Percentiles rank a stretch among this genome's conserved stretches.
Evolutionary conservation across 2,888 invertebrate genomes (phyloP).

Genomic region (Nycteola revayana): DNA sequence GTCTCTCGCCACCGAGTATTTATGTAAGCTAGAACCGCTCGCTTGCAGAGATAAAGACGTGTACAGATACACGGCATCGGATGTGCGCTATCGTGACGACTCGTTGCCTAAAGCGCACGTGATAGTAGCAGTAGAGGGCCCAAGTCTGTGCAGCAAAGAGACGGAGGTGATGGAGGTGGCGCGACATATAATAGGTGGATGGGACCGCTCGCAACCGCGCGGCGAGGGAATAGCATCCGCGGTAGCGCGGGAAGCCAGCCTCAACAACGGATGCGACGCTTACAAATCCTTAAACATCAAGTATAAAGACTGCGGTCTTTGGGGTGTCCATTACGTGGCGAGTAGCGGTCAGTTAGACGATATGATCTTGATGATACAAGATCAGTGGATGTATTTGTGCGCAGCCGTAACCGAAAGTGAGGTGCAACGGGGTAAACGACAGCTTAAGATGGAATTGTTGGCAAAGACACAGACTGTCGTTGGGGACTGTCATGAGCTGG

Average conservation of each 20-base stretch:
- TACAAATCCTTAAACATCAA: conserved; percentile 98
- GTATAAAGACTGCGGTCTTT: conserved; percentile 98
- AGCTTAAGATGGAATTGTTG: conserved; percentile 94
- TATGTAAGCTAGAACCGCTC: conserved; percentile 83
- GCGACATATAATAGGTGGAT: conserved; percentile 93
- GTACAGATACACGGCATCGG: conserved; percentile 94
- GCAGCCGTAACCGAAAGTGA: conserved; percentile 91
- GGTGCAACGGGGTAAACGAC: conserved; percentile 93
- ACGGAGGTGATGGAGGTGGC: conserved; percentile 97
- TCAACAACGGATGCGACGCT: conserved; percentile 88
- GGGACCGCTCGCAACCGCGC: conserved; percentile 93
- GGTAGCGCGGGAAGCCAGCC: conserved; percentile 87
- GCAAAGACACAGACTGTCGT: conserved; percentile 93
- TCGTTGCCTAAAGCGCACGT: conserved; percentile 93
- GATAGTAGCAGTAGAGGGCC: conserved; percentile 95
- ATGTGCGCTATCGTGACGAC: conserved; percentile 94
- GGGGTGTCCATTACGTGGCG: conserved; percentile 94
- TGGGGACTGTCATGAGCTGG: conserved; percentile 97
- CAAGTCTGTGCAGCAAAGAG: conserved; percentile 94
- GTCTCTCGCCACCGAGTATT: conserved; percentile 87
- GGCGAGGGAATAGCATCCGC: conserved; percentile 91
- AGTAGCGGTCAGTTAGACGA: conserved; percentile 85
- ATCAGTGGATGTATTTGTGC: conserved; percentile 93
- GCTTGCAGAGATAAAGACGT: conserved; percentile 64
- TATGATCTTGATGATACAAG: conserved; percentile 87